phyloP scores from a whole-genome alignment of 2,113 vertebrate species.

The Mandrillus leucophaeus region DNA sequence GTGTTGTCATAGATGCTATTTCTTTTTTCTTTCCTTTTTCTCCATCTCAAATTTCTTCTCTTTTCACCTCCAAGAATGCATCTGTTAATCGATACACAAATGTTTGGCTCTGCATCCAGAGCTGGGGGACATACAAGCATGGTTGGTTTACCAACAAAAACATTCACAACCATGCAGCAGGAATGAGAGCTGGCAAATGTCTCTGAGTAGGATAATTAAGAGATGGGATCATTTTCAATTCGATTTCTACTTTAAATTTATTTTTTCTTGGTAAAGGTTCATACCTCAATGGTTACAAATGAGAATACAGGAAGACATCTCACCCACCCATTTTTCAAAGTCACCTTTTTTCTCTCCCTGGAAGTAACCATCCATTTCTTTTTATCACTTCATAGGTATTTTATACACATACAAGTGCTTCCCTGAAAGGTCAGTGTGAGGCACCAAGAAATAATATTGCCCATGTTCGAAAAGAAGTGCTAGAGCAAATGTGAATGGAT shows the following conservation, averaged over 20 bases:
- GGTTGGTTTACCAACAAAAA: background rate
- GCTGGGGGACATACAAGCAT: rapidly evolving
- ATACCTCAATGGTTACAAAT: background rate
- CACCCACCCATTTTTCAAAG: background rate
- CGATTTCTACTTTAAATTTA: slow-evolving; percentile 5
- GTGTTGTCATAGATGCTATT: background rate
- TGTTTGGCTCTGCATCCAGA: background rate
- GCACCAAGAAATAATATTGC: background rate
- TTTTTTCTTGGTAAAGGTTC: background rate
- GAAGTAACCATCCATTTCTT: background rate
- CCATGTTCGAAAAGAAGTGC: background rate
- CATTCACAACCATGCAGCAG: background rate
- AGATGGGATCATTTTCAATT: background rate
- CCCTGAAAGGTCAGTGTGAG: background rate
- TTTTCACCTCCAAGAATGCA: background rate
- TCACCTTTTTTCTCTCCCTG: background rate
- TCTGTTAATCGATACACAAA: background rate
- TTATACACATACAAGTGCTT: background rate
- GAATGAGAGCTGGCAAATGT: background rate
- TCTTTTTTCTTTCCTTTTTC: background rate
- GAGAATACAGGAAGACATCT: background rate
- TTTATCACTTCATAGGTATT: background rate
- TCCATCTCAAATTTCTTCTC: background rate
- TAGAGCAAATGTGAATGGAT: background rate
- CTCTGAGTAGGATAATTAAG: background rate